phyloP scores from a whole-genome alignment of 2,888 invertebrate species.

The Sphaerolaimus hirsutus region DNA sequence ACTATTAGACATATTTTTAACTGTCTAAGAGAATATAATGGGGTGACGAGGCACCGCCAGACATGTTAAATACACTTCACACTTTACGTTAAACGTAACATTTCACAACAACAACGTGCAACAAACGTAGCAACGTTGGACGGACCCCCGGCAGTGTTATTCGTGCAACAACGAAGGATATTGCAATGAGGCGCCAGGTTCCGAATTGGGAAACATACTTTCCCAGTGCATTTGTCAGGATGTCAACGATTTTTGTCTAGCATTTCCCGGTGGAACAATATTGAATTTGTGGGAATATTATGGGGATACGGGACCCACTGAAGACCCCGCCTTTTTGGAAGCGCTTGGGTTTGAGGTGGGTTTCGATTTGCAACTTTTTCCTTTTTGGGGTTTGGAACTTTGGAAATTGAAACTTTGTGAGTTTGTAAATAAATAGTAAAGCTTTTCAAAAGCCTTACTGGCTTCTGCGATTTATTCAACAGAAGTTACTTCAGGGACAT shows the following conservation, averaged over 20 bases:
- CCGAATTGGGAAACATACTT: not conserved
- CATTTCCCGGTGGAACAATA: not conserved
- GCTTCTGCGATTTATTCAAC: too few relatives aligned
- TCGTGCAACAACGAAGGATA: not conserved
- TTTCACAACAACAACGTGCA: too few relatives aligned
- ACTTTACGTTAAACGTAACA: too few relatives aligned
- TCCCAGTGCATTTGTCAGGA: not conserved
- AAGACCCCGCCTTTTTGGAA: conserved; percentile 2
- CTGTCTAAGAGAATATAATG: too few relatives aligned
- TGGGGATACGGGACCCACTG: conserved; percentile 6
- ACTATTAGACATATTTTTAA: too few relatives aligned
- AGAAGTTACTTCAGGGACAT: too few relatives aligned
- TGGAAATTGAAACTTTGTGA: too few relatives aligned
- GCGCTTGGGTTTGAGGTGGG: conserved; percentile 1
- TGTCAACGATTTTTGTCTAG: not conserved
- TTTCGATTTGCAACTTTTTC: not conserved
- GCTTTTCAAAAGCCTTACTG: too few relatives aligned
- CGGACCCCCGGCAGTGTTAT: not conserved
- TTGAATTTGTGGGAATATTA: conserved; percentile 8
- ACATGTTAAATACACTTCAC: too few relatives aligned
- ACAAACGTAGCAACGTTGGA: not conserved
- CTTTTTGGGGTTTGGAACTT: too few relatives aligned
- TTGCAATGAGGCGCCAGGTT: not conserved
- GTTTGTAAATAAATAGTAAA: too few relatives aligned
- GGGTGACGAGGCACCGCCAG: too few relatives aligned